A percentile compares a stretch with the other conserved stretches of the same genome.
phyloP scores from a whole-genome alignment of 2,888 invertebrate genomes.

The Trypoxylon attenuatum region DNA sequence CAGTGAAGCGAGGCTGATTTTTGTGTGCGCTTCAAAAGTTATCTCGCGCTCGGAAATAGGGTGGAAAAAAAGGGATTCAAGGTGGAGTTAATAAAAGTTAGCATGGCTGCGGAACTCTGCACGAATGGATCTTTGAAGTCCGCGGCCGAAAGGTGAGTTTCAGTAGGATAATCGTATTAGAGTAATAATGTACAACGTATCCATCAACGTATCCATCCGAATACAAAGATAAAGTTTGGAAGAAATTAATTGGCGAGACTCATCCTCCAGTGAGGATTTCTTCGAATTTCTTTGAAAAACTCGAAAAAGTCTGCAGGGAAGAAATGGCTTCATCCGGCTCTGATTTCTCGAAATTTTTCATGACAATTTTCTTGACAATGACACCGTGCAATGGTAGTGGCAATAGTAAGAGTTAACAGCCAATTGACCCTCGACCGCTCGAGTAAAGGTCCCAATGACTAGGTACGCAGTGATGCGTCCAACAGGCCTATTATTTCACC shows the following conservation, averaged over 20 bases:
- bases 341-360: constrained; percentile 27
- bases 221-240: no score
- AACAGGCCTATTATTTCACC: no score
- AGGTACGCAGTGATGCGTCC: no score
- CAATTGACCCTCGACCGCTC: constrained; percentile 70
- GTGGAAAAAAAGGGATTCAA: no score
- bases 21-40: neutral
- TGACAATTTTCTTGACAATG: constrained; percentile 50
- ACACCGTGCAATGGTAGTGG: constrained; percentile 57
- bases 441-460: constrained; percentile 65
- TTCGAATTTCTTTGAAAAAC: neutral
- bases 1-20: constrained; percentile 31
- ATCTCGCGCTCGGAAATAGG: neutral
- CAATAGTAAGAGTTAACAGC: constrained; percentile 67
- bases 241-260: neutral
- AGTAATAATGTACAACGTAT: neutral
- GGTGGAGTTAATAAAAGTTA: constrained; percentile 31
- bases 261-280: neutral
- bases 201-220: no score
- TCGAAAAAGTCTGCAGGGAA: neutral
- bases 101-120: constrained; percentile 70
- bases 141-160: constrained; percentile 64
- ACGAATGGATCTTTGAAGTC: constrained; percentile 65
- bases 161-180: neutral
- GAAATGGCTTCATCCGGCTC: neutral